These are phyloP conservation scores for Abramis brama DNA, from an alignment of 2,113 vertebrate genomes.

Conservation along the genomic window DNA sequence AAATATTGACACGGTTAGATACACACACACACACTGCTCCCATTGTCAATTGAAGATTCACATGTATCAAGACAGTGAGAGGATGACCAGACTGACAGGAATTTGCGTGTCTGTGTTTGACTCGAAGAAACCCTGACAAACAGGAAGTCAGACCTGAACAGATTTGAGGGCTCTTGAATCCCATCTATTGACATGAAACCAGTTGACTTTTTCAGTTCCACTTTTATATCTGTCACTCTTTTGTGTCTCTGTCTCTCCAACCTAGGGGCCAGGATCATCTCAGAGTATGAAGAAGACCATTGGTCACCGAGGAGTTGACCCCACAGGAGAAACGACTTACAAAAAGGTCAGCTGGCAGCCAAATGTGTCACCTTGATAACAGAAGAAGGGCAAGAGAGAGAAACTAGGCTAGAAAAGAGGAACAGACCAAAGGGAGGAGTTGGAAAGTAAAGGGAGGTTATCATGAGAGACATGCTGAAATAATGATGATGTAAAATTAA, in stretches of 20 bases:
- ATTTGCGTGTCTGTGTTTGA: slow-evolving; percentile 7
- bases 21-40: not conserved
- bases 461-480: not conserved
- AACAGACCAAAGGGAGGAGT: not conserved
- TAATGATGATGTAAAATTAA: not conserved
- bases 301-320: slow-evolving; percentile 90
- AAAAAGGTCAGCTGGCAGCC: slow-evolving; percentile 86
- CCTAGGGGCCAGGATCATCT: slow-evolving; percentile 79
- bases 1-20: slow-evolving; percentile 29
- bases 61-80: not conserved
- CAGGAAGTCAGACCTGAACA: slow-evolving; percentile 5
- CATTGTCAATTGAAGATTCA: slow-evolving; percentile 6
- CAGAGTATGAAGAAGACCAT: slow-evolving; percentile 85
- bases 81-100: not conserved
- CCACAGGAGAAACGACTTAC: slow-evolving; percentile 92
- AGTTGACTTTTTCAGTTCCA: not conserved
- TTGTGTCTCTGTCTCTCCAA: not conserved
- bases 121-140: slow-evolving; percentile 12
- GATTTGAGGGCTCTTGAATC: not conserved
- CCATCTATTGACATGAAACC: not conserved
- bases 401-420: not conserved
- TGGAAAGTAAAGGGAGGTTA: not conserved
- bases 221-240: not conserved
- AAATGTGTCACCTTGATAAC: not conserved
- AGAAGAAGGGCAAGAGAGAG: not conserved